phyloP scores from a whole-genome alignment of 2,888 invertebrate genomes.

The Saturnia japonica region DNA sequence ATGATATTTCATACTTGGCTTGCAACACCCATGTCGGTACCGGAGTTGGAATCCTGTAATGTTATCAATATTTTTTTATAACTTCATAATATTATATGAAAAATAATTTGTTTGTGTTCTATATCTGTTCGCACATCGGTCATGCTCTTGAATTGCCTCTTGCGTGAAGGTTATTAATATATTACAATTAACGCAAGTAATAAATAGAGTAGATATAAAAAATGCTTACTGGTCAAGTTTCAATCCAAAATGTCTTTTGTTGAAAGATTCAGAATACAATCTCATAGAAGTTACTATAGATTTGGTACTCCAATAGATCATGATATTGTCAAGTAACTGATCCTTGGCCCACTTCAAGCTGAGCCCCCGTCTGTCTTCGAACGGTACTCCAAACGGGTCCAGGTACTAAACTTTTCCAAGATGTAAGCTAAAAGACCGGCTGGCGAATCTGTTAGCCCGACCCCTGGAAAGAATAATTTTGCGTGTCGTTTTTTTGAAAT shows the following conservation, averaged over 20 bases:
- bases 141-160: too few species aligned
- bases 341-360: slow-evolving; percentile 84
- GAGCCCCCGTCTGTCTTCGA: slow-evolving; percentile 85
- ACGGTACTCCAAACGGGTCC: slow-evolving; percentile 80
- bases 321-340: slow-evolving; percentile 90
- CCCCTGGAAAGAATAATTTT: slow-evolving; percentile 68
- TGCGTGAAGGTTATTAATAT: too few species aligned
- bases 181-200: too few species aligned
- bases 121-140: too few species aligned
- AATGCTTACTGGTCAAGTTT: slow-evolving; percentile 71
- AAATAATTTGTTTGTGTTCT: too few species aligned
- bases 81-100: too few species aligned
- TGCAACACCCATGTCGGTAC: slow-evolving; percentile 87
- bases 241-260: slow-evolving; percentile 40
- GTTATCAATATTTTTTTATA: neutral
- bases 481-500: too few species aligned
- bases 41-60: slow-evolving; percentile 81
- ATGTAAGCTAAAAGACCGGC: slow-evolving; percentile 91
- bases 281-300: slow-evolving; percentile 89
- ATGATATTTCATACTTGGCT: slow-evolving; percentile 86
- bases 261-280: slow-evolving; percentile 86
- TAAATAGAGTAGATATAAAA: neutral
- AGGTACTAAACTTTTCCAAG: slow-evolving; percentile 90
- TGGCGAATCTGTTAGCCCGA: slow-evolving; percentile 87
- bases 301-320: slow-evolving; percentile 91